Percentiles rank a stretch among this genome's conserved stretches.
Evolutionary conservation across 2,113 vertebrate genomes (phyloP).

Genomic region (Suricata suricatta): DNA sequence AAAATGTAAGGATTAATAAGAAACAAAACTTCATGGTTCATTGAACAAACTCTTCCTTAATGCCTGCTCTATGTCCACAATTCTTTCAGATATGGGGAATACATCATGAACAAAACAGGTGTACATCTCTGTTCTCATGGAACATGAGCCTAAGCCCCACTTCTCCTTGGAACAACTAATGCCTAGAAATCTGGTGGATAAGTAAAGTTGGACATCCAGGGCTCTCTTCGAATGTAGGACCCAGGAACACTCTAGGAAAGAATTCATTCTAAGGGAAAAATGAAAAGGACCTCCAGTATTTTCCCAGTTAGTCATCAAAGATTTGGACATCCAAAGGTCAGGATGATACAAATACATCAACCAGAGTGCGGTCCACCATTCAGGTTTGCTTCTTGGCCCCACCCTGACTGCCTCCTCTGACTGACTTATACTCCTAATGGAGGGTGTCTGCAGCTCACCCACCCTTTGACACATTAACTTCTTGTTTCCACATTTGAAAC

Average conservation of each 20-base stretch:
- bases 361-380: neutral
- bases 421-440: neutral
- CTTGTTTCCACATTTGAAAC: neutral
- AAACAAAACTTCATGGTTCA: neutral
- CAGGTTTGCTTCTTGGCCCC: neutral
- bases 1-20: neutral
- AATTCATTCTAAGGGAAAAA: neutral
- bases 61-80: neutral
- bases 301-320: neutral
- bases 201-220: neutral
- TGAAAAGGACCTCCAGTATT: neutral
- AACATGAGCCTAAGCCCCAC: neutral
- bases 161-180: neutral
- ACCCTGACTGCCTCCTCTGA: too few species aligned
- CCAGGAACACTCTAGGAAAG: neutral
- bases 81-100: neutral
- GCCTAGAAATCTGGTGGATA: neutral
- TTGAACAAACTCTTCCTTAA: neutral
- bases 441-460: neutral
- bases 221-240: neutral
- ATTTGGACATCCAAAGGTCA: neutral
- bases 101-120: neutral
- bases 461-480: neutral
- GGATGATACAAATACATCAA: neutral
- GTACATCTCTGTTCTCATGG: too few species aligned